phyloP scores from a whole-genome alignment of 2,797 vertebrate genomes.

The Neostethus bicornis region DNA sequence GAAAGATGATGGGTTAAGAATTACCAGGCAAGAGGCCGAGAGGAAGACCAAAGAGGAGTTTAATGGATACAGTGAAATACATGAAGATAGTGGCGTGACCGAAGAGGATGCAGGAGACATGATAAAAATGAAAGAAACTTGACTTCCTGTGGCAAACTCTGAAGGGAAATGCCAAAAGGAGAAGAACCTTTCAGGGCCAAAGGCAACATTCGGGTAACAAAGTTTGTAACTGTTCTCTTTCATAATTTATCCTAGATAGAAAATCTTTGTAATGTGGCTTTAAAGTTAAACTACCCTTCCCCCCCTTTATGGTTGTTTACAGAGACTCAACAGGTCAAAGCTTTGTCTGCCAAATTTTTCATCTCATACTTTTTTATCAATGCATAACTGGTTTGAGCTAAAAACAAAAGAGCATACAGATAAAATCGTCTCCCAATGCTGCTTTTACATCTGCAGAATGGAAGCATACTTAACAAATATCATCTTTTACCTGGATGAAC shows the following conservation, averaged over 20 bases:
- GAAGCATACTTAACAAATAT: not conserved
- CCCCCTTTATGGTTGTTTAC: not conserved
- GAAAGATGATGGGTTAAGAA: too few species aligned
- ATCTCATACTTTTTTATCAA: not conserved
- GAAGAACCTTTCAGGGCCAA: too few species aligned
- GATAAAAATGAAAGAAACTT: too few species aligned
- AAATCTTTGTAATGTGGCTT: not conserved
- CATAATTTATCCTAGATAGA: not conserved
- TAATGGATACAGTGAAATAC: too few species aligned
- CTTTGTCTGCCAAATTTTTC: not conserved
- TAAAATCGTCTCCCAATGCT: not conserved
- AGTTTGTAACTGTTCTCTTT: not conserved
- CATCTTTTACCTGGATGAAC: not conserved
- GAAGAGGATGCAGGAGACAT: too few species aligned
- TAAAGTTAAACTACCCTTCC: not conserved
- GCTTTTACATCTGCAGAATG: not conserved
- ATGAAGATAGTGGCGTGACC: too few species aligned
- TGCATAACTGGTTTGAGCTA: not conserved
- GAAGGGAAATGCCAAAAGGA: too few species aligned
- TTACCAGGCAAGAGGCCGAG: too few species aligned
- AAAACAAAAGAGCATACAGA: not conserved
- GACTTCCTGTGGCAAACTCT: too few species aligned
- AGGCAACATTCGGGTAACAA: too few species aligned
- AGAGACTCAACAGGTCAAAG: not conserved
- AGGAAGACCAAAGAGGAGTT: too few species aligned